These are phyloP conservation scores for Siphlonurus alternatus DNA, from an alignment of 2,888 invertebrate species.

Conservation along the genomic window DNA sequence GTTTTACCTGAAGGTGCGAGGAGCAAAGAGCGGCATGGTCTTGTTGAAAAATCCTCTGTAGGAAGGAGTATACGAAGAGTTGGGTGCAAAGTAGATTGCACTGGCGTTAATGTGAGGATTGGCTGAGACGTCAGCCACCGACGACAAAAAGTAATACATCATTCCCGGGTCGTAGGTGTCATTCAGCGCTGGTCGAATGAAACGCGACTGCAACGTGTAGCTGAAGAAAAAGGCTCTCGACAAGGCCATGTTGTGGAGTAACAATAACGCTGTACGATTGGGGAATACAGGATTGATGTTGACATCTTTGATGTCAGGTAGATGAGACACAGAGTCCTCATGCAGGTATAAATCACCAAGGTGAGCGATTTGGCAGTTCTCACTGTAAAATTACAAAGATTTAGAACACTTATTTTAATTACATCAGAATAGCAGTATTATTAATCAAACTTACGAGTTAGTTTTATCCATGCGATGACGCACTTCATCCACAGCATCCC, in stretches of 20 bases:
- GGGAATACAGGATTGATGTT: constrained; percentile 89
- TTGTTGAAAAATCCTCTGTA: constrained; percentile 93
- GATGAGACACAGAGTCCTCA: constrained; percentile 70
- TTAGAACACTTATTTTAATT: neutral
- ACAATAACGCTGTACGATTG: constrained; percentile 81
- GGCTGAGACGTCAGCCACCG: constrained; percentile 86
- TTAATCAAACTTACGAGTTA: constrained; percentile 29
- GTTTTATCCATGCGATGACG: constrained; percentile 69
- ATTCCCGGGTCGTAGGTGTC: constrained; percentile 93
- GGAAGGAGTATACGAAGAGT: constrained; percentile 85
- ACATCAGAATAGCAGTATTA: neutral
- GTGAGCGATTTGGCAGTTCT: constrained; percentile 83
- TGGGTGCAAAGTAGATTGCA: constrained; percentile 85
- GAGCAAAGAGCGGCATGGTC: constrained; percentile 86
- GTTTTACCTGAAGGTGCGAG: constrained; percentile 67
- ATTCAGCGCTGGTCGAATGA: constrained; percentile 76
- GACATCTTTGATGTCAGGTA: constrained; percentile 84
- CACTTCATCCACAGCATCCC: constrained; percentile 81
- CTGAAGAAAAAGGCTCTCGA: constrained; percentile 93
- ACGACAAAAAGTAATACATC: constrained; percentile 93
- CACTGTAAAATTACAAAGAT: constrained; percentile 20
- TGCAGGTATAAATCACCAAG: constrained; percentile 69
- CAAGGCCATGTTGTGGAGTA: constrained; percentile 92
- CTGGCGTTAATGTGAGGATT: constrained; percentile 86
- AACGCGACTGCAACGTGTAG: constrained; percentile 78